These are phyloP conservation scores for Dryobotodes eremita DNA, from an alignment of 2,888 invertebrate genomes.

Conservation along the genomic window DNA sequence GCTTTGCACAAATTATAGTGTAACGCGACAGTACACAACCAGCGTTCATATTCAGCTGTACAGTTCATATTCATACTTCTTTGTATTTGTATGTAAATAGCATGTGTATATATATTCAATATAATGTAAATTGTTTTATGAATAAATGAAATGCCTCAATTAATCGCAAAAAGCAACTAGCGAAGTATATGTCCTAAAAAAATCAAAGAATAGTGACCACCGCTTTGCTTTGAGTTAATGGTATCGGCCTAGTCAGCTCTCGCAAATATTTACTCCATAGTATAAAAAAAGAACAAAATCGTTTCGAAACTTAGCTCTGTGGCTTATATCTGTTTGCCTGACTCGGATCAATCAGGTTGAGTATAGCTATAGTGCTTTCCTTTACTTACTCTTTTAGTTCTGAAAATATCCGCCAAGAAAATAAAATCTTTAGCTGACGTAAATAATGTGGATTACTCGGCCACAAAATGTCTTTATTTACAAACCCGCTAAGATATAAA, in stretches of 20 bases:
- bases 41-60: too few relatives aligned
- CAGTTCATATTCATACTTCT: too few relatives aligned
- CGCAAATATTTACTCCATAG: conserved; percentile 8
- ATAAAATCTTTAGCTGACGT: conserved; percentile 38
- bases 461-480: conserved; percentile 42
- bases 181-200: neutral
- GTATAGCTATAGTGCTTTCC: conserved; percentile 6
- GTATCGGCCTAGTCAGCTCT: neutral
- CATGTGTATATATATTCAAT: too few relatives aligned
- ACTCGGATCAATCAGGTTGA: conserved; percentile 45
- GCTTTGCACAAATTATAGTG: too few relatives aligned
- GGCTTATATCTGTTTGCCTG: conserved; percentile 26
- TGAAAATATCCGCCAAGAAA: conserved; percentile 7
- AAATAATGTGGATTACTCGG: conserved; percentile 17
- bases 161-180: neutral
- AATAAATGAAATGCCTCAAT: too few relatives aligned
- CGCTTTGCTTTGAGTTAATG: neutral
- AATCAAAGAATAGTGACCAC: neutral
- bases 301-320: conserved; percentile 23
- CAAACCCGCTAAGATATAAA: neutral
- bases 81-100: too few relatives aligned
- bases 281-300: conserved; percentile 19
- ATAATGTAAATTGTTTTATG: too few relatives aligned
- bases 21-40: too few relatives aligned
- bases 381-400: conserved; percentile 9